Base-by-base conservation (phyloP, 2,888 invertebrate genomes). In the Helicoverpa assulta region DNA sequence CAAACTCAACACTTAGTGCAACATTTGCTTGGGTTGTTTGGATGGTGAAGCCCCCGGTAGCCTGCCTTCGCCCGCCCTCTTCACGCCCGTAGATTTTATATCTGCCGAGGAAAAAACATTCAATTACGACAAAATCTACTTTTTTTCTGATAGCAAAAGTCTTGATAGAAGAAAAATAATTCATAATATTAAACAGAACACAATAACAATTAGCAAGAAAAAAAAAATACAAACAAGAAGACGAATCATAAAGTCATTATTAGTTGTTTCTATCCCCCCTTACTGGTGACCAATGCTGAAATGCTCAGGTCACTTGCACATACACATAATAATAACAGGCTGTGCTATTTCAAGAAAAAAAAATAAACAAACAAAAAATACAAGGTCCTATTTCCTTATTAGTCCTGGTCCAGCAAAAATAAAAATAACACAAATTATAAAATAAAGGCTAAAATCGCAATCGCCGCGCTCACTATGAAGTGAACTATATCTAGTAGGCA, bases 1-100 rank as follows among this genome's bases (percentile, higher is more conserved):
- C 75, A 72, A 75, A 72, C 72, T 80, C 69, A 82, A 80, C 84
- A 84, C 86, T 92, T 89, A 95, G 86, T 95, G 95, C 83, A 95
- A 80, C 76, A 95, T 79, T 85, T 94, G 94, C 81, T 96, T 96
- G 16, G 94, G 90, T 83, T 96, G 96, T 80, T 96, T 96, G 8
- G 95, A 94, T 1, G 96, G 95, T 19, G 96, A 96, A 7, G 96
- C 95, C 75, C 96, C 96, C 5, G 95, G 92, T 73, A 96, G 74
- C 77, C 96, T 88, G 26, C 91, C 91, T 40, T 96, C 96, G 66
- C 95, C 94, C 43, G 94, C 89, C 57, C 96, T 82, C 84, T 96
- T 96, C 69, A 95, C 91, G 0, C 93, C 96, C 29, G 94, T 91
- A 7, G 94, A 91, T 78, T 94, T 94, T 76, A 93, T 92, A 79